phyloP scores from a whole-genome alignment of 2,888 invertebrate genomes.

The Cantharis flavilabris region DNA sequence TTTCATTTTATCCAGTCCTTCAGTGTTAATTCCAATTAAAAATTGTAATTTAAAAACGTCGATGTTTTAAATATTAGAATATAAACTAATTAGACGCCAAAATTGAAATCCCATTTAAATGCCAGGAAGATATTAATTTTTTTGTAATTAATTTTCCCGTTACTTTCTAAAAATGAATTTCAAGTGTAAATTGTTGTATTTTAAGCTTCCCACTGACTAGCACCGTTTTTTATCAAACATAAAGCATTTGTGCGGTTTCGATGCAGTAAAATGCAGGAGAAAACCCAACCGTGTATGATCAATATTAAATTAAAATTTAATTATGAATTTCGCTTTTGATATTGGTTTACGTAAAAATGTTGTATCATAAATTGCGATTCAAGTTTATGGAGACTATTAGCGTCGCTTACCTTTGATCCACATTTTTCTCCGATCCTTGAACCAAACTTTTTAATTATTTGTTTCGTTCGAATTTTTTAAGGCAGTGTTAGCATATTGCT shows the following conservation, averaged over 20 bases:
- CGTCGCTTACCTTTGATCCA: neutral
- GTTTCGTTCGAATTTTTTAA: neutral
- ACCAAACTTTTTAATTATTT: neutral
- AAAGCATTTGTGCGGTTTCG: neutral
- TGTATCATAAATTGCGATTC: neutral
- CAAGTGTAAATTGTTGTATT: neutral
- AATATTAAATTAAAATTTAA: slow-evolving; percentile 9
- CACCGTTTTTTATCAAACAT: neutral
- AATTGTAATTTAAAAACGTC: neutral
- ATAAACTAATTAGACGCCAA: neutral
- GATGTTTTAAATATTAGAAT: neutral
- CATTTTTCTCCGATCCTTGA: neutral
- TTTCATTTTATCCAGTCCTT: neutral
- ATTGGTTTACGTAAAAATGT: slow-evolving; percentile 6
- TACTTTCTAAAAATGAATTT: neutral
- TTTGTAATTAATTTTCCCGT: neutral
- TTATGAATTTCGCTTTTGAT: slow-evolving; percentile 6
- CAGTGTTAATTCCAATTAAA: neutral
- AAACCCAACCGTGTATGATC: neutral
- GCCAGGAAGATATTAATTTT: neutral
- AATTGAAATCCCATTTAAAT: neutral
- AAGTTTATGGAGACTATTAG: neutral
- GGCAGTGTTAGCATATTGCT: neutral
- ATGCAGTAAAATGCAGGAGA: neutral
- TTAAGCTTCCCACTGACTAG: neutral